These are phyloP conservation scores for Channallabes apus DNA, from an alignment of 2,797 vertebrate genomes.

Conservation along the genomic window DNA sequence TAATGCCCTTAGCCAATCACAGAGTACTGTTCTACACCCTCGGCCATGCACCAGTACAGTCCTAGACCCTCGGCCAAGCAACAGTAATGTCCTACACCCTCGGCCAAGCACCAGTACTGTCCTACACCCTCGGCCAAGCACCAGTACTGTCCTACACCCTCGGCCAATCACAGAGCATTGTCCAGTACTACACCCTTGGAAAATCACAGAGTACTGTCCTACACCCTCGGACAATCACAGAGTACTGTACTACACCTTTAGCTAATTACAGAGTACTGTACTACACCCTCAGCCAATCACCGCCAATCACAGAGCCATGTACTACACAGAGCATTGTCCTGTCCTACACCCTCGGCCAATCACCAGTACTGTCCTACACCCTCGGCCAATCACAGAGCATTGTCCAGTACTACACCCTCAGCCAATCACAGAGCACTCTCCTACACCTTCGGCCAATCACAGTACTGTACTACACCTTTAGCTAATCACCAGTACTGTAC, in stretches of 20 bases:
- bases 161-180: neutral
- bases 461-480: neutral
- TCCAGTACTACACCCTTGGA: too few species aligned
- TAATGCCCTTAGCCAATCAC: constrained; percentile 62
- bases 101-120: neutral
- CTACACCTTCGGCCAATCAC: too few species aligned
- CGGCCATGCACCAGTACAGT: constrained; percentile 3
- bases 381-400: neutral
- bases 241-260: neutral
- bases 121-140: too few species aligned
- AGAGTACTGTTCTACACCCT: neutral
- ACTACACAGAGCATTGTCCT: too few species aligned
- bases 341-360: too few species aligned
- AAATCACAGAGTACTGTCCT: too few species aligned
- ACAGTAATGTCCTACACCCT: neutral
- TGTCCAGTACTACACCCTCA: too few species aligned
- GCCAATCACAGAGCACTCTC: neutral
- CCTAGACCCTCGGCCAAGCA: too few species aligned
- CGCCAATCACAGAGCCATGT: neutral
- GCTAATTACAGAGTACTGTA: neutral
- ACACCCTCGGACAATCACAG: neutral
- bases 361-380: too few species aligned
- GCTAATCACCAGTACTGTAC: neutral
- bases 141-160: too few species aligned
- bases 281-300: neutral